Evolutionary conservation across 2,888 invertebrate species (phyloP).

Genomic region (Kryphioiulus occultus): DNA sequence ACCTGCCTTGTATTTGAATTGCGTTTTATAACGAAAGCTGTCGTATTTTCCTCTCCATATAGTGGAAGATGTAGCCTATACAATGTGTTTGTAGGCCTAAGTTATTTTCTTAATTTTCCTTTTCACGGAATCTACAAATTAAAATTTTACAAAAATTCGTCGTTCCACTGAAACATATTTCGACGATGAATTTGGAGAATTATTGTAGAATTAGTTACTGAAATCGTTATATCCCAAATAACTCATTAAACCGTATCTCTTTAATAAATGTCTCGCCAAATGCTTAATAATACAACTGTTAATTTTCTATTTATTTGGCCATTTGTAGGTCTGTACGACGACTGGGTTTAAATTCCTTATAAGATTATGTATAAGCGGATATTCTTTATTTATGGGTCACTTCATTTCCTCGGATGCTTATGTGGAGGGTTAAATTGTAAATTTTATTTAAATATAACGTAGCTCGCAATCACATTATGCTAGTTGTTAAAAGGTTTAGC

Average conservation of each 20-base stretch:
- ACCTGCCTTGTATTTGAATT: too few species aligned
- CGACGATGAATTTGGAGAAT: too few species aligned
- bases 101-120: too few species aligned
- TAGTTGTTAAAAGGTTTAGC: slow-evolving; percentile 13
- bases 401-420: slow-evolving; percentile 24
- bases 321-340: not conserved
- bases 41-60: too few species aligned
- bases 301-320: not conserved
- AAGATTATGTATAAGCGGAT: slow-evolving; percentile 28
- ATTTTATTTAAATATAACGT: slow-evolving; percentile 36
- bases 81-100: too few species aligned
- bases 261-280: not conserved
- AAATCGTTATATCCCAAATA: not conserved
- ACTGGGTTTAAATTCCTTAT: slow-evolving; percentile 25
- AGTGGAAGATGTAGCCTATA: too few species aligned
- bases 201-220: too few species aligned
- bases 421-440: slow-evolving; percentile 29
- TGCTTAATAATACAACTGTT: not conserved
- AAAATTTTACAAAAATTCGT: too few species aligned
- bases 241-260: not conserved
- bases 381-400: slow-evolving; percentile 32
- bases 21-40: too few species aligned
- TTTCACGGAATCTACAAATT: too few species aligned
- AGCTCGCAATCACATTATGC: slow-evolving; percentile 36
- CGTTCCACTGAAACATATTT: too few species aligned